Percentiles rank a stretch among this genome's conserved stretches.
Evolutionary conservation across 1,140 invertebrate species (phyloP).

Genomic region (Orchestia grillus): DNA sequence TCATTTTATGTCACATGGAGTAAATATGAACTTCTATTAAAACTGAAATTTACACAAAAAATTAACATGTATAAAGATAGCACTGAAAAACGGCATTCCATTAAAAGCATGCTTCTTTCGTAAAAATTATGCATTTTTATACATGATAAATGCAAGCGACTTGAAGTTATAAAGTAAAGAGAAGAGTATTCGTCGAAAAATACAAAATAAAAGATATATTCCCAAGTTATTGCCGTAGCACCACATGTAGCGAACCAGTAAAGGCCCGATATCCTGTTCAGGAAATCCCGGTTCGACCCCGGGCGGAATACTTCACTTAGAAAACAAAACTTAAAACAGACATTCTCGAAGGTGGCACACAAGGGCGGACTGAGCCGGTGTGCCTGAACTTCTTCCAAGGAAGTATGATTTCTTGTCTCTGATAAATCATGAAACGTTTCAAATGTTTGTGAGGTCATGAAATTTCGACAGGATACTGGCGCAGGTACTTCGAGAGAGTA

Average conservation of each 20-base stretch:
- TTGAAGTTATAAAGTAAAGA: background rate
- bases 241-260: too few species aligned
- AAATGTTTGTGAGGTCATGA: background rate
- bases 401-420: too few species aligned
- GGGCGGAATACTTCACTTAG: too few species aligned
- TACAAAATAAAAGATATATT: background rate
- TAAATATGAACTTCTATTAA: background rate
- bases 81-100: background rate
- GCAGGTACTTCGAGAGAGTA: background rate
- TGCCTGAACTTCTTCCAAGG: too few species aligned
- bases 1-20: background rate
- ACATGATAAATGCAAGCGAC: background rate
- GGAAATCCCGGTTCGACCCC: too few species aligned
- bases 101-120: background rate
- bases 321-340: too few species aligned
- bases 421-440: background rate
- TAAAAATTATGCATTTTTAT: background rate
- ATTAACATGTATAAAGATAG: background rate
- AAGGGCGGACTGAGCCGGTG: too few species aligned
- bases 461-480: background rate
- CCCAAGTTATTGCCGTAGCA: too few species aligned
- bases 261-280: too few species aligned
- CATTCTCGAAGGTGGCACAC: too few species aligned
- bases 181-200: background rate
- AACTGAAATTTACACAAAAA: background rate